Conservation (phyloP, 1,140 invertebrate genomes). For the Drosophila arizonae region DNA sequence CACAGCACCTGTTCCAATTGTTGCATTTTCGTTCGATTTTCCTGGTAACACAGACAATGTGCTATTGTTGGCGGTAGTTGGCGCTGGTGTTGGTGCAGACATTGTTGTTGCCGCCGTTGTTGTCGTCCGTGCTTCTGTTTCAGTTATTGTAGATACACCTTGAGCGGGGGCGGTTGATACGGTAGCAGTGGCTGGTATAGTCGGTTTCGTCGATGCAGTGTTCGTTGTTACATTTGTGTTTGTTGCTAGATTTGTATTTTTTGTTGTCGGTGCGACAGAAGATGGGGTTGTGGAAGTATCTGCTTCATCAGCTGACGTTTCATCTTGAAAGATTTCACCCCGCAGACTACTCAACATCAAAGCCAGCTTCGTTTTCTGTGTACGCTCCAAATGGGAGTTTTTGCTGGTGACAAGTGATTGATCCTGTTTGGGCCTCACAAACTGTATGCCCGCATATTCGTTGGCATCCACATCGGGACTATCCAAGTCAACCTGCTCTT, state of each 20-base stretch:
- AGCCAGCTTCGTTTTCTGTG: conserved; percentile 75
- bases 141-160: neutral
- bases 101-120: neutral
- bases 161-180: neutral
- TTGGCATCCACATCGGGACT: conserved; percentile 64
- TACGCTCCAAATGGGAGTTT: conserved; percentile 69
- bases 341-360: conserved; percentile 74
- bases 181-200: conserved; percentile 21
- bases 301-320: conserved; percentile 42
- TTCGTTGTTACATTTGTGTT: conserved; percentile 3
- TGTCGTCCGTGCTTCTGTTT: neutral
- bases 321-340: conserved; percentile 71
- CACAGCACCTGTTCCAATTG: neutral
- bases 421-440: conserved; percentile 75
- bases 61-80: neutral
- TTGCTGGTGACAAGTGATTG: conserved; percentile 31
- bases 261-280: conserved; percentile 2
- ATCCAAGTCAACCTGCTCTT: conserved; percentile 28
- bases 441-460: conserved; percentile 73
- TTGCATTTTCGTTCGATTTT: neutral
- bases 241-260: neutral
- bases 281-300: conserved; percentile 22
- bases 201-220: conserved; percentile 13
- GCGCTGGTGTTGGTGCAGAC: conserved; percentile 6
- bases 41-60: neutral